Evolutionary conservation across 2,888 invertebrate species (phyloP), one percentile per base, ranked within the genome.

Genomic region (Heteromyza rotundicornis): DNA sequence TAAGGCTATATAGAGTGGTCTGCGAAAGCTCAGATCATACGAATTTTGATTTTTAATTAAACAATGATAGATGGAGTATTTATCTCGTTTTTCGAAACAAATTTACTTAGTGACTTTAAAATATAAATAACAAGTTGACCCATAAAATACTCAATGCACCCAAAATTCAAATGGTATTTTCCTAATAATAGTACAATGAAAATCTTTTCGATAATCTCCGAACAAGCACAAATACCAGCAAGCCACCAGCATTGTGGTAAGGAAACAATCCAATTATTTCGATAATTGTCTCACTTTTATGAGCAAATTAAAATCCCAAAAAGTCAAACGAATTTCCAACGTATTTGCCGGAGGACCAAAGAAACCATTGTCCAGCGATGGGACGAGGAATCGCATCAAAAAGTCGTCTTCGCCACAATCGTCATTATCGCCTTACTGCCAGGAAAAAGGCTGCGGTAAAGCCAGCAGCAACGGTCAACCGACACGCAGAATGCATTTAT

Each of bases 281-380:
- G 71, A 73, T 80, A 80, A 79, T 80, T 80, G 80, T 79, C 73
- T 77, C 79, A 79, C 68, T 78, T 77, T 78, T 75, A 73, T 74
- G 73, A 67, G 60, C 71, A 80, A 79, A 79, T 80, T 79, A 72
- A 80, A 80, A 80, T 76, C 78, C 76, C 65, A 59, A 63, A 71
- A 73, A 80, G 79, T 80, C 80, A 80, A 79, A 76, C 70, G 66
- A 64, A 64, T 47, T 47, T 17, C 14, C 47, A 17, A 14, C 47
- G 3, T 2, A 5, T 19, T 19, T 5, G 2, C 2, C 47, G 19
- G 7, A 47, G 19, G 19, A 19, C 7, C 19, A 20, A 17, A 2
- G 47, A 47, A 7, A 19, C 47, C 47, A 47, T 47, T 19, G 20
- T 20, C n/a, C 35, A 22, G 49, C 57, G 22, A 17, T 47, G 47